Evolutionary conservation across 2,113 vertebrate genomes (phyloP), one percentile per base, ranked within the genome.

Genomic region (Aramus guarauna): DNA sequence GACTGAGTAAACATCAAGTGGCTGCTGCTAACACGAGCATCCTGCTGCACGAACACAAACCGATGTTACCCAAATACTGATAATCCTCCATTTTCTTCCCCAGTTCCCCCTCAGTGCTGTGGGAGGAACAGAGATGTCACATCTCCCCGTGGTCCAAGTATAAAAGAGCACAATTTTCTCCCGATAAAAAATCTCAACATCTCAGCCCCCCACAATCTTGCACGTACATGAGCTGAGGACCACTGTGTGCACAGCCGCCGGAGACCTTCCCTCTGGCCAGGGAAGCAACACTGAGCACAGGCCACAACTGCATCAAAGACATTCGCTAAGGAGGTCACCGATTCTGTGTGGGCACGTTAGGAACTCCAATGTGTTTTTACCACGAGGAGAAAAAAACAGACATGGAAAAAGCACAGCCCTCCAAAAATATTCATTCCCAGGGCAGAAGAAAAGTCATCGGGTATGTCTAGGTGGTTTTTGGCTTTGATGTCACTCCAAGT

Each of bases 191-290:
- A 45, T 30, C 27, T 47, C 82, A 18, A 3, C 52, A 9, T 17
- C 41, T 45, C 37, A 5, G 5, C 21, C 36, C 12, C 17, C 2
- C 47, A 9, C 34, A 39, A 16, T 8, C 23, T 14, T 30, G 20
- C 29, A 48, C 0, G 4, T 6, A 10, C 10, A 15, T 0, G 3
- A 67, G 79, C 69, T 62, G 26, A 39, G 80, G 41, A 41, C 2
- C 0, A 3, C 37, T 34, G 66, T 10, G 55, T 23, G 32, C 36
- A 12, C 7, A 15, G 77, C 39, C 58, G 11, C 39, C 12, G 41
- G 12, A 87, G 45, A 45, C 50, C 50, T 36, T 48, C 74, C 22
- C 77, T 71, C 55, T 5, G 55, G 43, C 22, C 87, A 41, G 68
- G 53, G 53, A 19, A 24, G 37, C 41, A 9, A 15, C 2, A 1